Evolutionary conservation across 92 coral and sea anemone species (phyloP), one percentile per base, ranked within the genome.

Genomic region (Porites cylindrica): DNA sequence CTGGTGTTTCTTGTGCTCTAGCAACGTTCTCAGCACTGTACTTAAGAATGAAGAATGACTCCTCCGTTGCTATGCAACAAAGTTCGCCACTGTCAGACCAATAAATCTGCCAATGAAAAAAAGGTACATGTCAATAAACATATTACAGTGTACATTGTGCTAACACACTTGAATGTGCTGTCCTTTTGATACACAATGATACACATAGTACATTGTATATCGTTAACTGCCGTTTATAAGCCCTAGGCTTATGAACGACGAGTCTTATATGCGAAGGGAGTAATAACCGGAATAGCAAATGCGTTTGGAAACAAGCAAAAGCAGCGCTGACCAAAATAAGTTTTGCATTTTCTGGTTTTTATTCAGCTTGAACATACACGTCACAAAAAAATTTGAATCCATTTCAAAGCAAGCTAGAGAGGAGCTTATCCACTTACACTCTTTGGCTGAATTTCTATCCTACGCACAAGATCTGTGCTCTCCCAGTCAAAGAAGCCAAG

Each of bases 41-140:
- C 85, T 93, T 96, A 23, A 96, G 92, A 19, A 95, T 91, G 72
- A 95, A 96, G 85, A 88, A 95, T 0, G 99, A 93, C 17, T 96
- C 99, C 19, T 96, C 99, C 62, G 99, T 96, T 6, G 97, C 95
- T 66, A 96, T 95, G 76, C 97, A 96, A 78, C 99, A 96, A 64
- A 96, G 93, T 54, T 96, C 99, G 21, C 99, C 99, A 90, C 95
- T 96, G 92, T 96, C 99, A 14, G 99, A 85, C 99, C 99, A 96
- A 80, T 88, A 93, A 8, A 96, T 91, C 99, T 96, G 70, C 11
- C 47, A 77, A 75, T 17, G 77, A 12, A 79, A 66, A 11, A 7
- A 38, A 1, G 70, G n/a, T 11, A 52, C 1, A n/a, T 13, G 56
- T 14, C 47, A 38, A 38, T 38, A 38, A 3, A 38, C 7, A 38